These are phyloP conservation scores for Choloepus didactylus DNA, from an alignment of 2,797 vertebrate species.

Conservation along the genomic window DNA sequence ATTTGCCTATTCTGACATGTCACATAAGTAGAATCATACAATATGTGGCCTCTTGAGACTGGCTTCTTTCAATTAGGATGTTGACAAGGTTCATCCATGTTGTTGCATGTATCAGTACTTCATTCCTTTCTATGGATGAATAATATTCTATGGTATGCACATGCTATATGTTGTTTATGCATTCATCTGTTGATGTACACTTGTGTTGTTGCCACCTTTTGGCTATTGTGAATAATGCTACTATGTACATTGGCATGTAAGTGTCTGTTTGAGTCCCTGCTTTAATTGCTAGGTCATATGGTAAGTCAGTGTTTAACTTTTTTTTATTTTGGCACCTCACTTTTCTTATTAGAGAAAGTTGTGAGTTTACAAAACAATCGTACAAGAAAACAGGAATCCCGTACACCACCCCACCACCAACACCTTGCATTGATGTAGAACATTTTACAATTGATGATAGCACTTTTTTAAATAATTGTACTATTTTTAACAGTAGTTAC, in stretches of 20 bases:
- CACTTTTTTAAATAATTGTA: too few species aligned
- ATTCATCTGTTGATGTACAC: not conserved
- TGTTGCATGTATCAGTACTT: not conserved
- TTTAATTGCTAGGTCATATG: not conserved
- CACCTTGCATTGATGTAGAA: too few species aligned
- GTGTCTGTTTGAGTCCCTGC: too few species aligned
- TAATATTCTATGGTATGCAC: not conserved
- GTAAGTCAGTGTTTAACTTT: not conserved
- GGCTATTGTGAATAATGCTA: not conserved
- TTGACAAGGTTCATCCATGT: slow-evolving; percentile 6
- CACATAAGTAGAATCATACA: not conserved
- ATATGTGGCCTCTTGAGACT: not conserved
- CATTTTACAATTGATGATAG: too few species aligned
- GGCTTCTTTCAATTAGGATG: not conserved
- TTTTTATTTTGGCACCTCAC: too few species aligned
- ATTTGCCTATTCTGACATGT: slow-evolving; percentile 23
- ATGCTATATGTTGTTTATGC: not conserved
- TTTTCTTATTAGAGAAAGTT: too few species aligned
- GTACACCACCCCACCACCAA: too few species aligned
- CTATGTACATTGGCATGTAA: not conserved
- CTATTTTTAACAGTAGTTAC: too few species aligned
- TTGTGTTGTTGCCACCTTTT: slow-evolving; percentile 7
- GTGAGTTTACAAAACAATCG: too few species aligned
- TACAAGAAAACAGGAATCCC: too few species aligned
- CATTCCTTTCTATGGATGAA: not conserved